Percentiles rank a stretch among this genome's conserved stretches.
Conservation (phyloP, 2,113 vertebrate species). For the Coracopsis vasa region DNA sequence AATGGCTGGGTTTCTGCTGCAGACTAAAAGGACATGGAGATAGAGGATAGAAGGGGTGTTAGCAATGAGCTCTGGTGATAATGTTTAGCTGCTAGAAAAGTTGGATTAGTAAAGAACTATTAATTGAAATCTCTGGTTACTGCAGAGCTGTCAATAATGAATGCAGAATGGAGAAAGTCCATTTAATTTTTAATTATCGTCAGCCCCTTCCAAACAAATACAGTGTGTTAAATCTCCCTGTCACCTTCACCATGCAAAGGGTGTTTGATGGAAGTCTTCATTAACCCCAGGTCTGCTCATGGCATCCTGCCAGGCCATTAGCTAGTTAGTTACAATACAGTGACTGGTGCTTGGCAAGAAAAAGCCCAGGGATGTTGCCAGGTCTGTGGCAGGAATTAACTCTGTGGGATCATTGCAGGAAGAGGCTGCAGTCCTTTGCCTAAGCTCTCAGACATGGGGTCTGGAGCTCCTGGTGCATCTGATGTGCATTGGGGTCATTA, state of each 20-base stretch:
- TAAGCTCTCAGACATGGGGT: neutral
- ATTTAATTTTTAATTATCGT: conserved; percentile 31
- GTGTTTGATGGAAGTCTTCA: neutral
- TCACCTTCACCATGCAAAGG: neutral
- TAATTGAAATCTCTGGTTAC: conserved; percentile 6
- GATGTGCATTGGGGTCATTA: neutral
- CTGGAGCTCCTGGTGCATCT: rapidly evolving
- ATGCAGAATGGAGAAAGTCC: neutral
- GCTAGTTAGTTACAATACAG: neutral
- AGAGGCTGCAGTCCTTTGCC: neutral
- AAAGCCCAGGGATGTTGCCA: neutral
- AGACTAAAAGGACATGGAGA: neutral
- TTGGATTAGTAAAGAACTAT: neutral
- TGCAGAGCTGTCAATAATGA: conserved; percentile 2
- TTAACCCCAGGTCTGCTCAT: neutral
- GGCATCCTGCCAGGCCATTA: neutral
- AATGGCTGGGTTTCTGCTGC: neutral
- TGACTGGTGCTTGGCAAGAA: conserved; percentile 17
- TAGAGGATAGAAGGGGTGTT: neutral
- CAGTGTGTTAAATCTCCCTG: neutral
- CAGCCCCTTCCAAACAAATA: conserved; percentile 19
- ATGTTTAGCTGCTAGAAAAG: conserved; percentile 5
- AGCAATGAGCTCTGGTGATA: neutral
- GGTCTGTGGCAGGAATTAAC: neutral
- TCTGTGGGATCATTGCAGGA: neutral